Evolutionary conservation across 2,888 invertebrate species (phyloP), one percentile per base, ranked within the genome.

Genomic region (Malacosoma neustria): DNA sequence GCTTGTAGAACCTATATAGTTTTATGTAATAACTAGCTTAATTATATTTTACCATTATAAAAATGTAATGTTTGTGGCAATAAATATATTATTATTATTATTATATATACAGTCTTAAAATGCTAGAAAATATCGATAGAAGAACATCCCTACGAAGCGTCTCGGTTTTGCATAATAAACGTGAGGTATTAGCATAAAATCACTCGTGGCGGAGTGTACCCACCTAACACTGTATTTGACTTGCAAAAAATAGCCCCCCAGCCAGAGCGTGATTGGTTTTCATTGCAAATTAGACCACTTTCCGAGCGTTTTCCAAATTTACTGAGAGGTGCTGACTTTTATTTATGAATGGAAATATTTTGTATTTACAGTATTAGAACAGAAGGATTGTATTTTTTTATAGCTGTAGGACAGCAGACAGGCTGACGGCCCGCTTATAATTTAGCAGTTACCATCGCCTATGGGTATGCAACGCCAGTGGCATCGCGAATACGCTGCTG

Each of bases 161-260:
- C 50, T 56, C 59, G 54, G 68, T 65, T 75, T 75, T 74, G 75
- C 72, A 80, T 79, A 77, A 77, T 77, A 77, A 79, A 72, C 71
- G 66, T 54, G 51, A 53, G 37, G 55, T 53, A 77, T 82, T 80
- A 76, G 63, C 82, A 82, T 81, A 77, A 79, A 80, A 76, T 80
- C 75, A 69, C 63, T 67, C 59, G 57, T 46, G 48, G 48, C 46
- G 49, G 49, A 48, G 54, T 49, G 54, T 57, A 50, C 56, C 49
- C 49, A 45, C 54, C 62, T 63, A 63, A 69, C 65, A 56, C 67
- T 65, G 68, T 65, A 77, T 80, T 81, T 80, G 77, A 81, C 74
- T 81, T 81, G 81, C 81, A 74, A 80, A 82, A 72, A 75, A 61
- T 59, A 51, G 43, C 22, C 54, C 45, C 47, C 49, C 45, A 46